Evolutionary conservation across 2,113 vertebrate genomes (phyloP), one percentile per base, ranked within the genome.

Genomic region (Egretta garzetta): DNA sequence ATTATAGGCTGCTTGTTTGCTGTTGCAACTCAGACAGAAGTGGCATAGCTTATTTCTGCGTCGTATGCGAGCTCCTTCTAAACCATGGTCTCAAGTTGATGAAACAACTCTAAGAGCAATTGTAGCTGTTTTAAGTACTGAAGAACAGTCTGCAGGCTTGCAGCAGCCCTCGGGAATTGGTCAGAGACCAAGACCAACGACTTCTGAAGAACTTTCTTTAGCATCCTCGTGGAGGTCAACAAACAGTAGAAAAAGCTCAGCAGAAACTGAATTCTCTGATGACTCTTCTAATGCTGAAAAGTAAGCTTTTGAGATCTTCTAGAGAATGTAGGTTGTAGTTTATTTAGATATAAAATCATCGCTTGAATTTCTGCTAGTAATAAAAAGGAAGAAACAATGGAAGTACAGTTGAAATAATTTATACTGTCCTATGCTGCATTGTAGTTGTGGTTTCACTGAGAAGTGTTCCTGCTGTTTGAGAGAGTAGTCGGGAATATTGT

Each of bases 91-190:
- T 90, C 98, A 98, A 93, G 98, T 97, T 76, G 99, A 99, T 67
- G 99, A 99, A 96, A 96, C 98, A 71, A 98, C 98, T 45, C 66
- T 99, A 84, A 98, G 97, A 84, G 97, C 99, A 43, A 96, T 99
- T 90, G 97, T 99, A 79, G 98, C 98, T 71, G 99, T 99, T 70
- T 94, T 99, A 47, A 98, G 96, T 67, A 97, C 97, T 35, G 99
- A 99, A 97, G 99, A 99, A 75, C 98, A 99, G 85, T 95, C 71
- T 50, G 98, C 98, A 49, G 98, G 99, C 58, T 98, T 99, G 86
- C 99, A 99, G 79, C 99, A 99, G 80, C 99, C 99, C 53, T 98
- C 99, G 37, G 99, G 99, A 70, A 99, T 99, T 86, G 99, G 99
- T 49, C 99, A 99, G 97, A 98, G 99, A 90, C 99, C 99, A 86